A percentile compares a stretch with the other conserved stretches of the same genome.
These are phyloP conservation scores for Mormoops blainvillei DNA, from an alignment of 2,113 vertebrate species.

Conservation along the genomic window DNA sequence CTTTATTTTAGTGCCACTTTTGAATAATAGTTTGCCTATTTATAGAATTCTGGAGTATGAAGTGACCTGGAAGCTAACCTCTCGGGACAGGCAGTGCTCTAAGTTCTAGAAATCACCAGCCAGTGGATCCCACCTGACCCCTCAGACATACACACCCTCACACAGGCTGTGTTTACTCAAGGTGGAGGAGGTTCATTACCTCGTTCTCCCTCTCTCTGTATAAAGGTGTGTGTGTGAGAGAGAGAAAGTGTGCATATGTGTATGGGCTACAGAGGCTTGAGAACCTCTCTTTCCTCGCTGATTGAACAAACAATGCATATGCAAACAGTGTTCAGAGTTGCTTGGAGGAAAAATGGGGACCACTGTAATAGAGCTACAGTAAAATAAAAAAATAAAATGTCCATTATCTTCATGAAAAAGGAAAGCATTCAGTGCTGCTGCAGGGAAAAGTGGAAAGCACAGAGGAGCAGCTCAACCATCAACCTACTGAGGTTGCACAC, in stretches of 20 bases:
- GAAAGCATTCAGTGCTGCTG: background rate
- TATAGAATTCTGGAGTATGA: background rate
- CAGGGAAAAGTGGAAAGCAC: background rate
- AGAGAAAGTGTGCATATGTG: background rate
- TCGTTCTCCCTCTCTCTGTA: background rate
- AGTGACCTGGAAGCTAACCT: background rate
- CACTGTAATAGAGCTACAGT: no score
- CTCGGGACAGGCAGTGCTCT: background rate
- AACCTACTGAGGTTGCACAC: background rate
- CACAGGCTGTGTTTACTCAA: background rate
- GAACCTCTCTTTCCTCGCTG: background rate
- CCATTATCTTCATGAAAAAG: no score
- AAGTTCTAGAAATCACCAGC: background rate
- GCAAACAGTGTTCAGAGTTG: background rate
- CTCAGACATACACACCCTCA: accelerated
- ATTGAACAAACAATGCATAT: background rate
- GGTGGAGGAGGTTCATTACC: background rate
- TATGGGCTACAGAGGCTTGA: background rate
- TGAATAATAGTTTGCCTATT: background rate
- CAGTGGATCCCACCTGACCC: background rate
- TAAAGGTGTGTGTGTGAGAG: background rate
- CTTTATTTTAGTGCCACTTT: background rate
- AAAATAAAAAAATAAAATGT: no score
- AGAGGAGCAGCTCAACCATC: background rate
- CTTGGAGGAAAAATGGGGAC: no score